phyloP scores from a whole-genome alignment of 2,888 invertebrate species.

The Nomada ruficornis region DNA sequence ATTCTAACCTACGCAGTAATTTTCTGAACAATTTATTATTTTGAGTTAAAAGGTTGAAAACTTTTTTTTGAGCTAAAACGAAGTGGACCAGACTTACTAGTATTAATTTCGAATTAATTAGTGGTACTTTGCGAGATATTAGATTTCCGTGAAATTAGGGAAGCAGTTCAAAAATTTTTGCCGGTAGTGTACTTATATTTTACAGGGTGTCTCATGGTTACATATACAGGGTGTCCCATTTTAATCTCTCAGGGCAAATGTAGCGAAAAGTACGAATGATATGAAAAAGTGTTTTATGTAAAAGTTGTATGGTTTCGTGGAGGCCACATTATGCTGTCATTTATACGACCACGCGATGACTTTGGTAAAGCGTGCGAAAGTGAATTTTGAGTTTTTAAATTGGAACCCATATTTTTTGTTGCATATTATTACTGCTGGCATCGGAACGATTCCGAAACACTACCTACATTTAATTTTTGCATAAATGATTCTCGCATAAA shows the following conservation, averaged over 20 bases:
- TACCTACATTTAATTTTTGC: not conserved
- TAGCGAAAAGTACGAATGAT: not conserved
- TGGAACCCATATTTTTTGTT: not conserved
- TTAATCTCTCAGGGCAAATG: not conserved
- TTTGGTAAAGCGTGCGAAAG: not conserved
- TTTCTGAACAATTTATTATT: too few species aligned
- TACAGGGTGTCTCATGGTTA: too few species aligned
- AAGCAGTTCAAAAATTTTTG: too few species aligned
- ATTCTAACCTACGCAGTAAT: too few species aligned
- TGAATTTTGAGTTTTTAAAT: not conserved
- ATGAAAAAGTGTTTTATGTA: not conserved
- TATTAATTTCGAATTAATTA: too few species aligned
- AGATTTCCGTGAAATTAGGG: too few species aligned
- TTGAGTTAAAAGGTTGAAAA: too few species aligned
- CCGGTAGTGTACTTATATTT: too few species aligned
- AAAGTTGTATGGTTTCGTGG: too few species aligned
- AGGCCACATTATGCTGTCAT: not conserved
- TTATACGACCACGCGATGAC: not conserved
- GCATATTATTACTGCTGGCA: not conserved
- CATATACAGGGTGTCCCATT: not conserved
- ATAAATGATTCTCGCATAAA: not conserved
- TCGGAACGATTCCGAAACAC: not conserved
- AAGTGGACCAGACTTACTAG: too few species aligned
- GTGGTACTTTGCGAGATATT: too few species aligned
- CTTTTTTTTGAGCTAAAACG: too few species aligned